Percentiles rank a stretch among this genome's conserved stretches.
Conservation (phyloP, 2,113 vertebrate genomes). For the Aphyosemion australe region DNA sequence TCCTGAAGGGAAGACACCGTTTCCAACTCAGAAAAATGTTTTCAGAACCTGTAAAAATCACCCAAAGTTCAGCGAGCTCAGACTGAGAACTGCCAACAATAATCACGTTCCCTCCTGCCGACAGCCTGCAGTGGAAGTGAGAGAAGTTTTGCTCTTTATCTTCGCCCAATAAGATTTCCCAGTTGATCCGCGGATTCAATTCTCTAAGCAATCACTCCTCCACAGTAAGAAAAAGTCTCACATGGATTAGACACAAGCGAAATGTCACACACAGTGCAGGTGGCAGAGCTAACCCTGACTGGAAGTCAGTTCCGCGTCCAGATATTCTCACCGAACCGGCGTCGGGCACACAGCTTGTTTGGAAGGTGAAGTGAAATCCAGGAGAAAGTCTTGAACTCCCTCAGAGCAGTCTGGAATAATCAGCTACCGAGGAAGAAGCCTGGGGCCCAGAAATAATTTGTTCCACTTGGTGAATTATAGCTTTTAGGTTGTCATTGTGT, state of each 20-base stretch:
- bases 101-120: background rate
- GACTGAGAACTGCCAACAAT: background rate
- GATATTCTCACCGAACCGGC: constrained; percentile 6
- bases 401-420: background rate
- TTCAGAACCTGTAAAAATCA: background rate
- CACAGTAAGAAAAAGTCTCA: constrained; percentile 1
- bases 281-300: constrained; percentile 1
- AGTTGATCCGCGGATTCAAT: background rate
- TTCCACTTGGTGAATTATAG: constrained; percentile 21
- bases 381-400: constrained; percentile 9
- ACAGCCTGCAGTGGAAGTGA: background rate
- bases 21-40: background rate
- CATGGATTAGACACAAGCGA: constrained; percentile 15
- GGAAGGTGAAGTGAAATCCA: constrained; percentile 14
- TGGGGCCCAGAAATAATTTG: constrained; percentile 11
- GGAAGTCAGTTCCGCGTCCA: constrained; percentile 3
- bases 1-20: background rate
- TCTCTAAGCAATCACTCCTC: background rate
- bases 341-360: constrained; percentile 10
- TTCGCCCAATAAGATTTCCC: background rate
- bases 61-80: background rate
- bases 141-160: background rate
- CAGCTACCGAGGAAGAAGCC: background rate
- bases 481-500: background rate
- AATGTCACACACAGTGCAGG: background rate